Base-by-base conservation (phyloP, 2,113 vertebrate genomes). In the Tragelaphus strepsiceros region DNA sequence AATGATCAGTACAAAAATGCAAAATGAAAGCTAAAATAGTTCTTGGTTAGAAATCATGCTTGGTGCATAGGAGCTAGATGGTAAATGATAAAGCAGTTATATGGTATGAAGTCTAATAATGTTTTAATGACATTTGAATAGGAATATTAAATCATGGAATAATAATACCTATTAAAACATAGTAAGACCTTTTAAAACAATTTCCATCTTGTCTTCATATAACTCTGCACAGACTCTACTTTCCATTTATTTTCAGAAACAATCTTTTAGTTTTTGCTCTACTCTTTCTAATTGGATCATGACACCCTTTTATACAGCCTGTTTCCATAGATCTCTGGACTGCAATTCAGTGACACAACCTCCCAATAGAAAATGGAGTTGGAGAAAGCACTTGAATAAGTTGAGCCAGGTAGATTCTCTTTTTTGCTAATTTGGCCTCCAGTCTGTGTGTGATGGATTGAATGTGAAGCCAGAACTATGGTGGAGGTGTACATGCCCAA, bases 131-230 rank as follows among this genome's bases (percentile, higher is more conserved):
- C 21, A 74, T 91, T 19, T 85, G 32, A 93, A 43, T 61, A 58
- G 12, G 1, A 92, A 49, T 39, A 54, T 61, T 92, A n/a, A 82
- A n/a, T 80, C 71, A 7, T 80, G 3, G 14, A 43, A 39, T 88
- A 35, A 71, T 35, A 21, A 71, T 35, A 35, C n/a, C n/a, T 10
- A 19, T 22, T 35, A 71, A 71, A 71, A 71, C 19, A 11, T 35
- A 71, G n/a, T 71, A 35, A 71, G 32, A 22, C 4, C 54, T 95
- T 97, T 51, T 86, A 43, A 88, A 95, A 59, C 6, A 67, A 62
- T 67, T 43, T 88, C 43, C 32, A 22, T 51, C 16, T 54, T 91
- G 39, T 59, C 12, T 78, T 14, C n/a, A 58, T 64, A 46, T 32
- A 46, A 39, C 7, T 56, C 24, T n/a, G 26, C 9, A 4, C 51